phyloP scores from a whole-genome alignment of 2,113 vertebrate genomes.

The Pyxicephalus adspersus region DNA sequence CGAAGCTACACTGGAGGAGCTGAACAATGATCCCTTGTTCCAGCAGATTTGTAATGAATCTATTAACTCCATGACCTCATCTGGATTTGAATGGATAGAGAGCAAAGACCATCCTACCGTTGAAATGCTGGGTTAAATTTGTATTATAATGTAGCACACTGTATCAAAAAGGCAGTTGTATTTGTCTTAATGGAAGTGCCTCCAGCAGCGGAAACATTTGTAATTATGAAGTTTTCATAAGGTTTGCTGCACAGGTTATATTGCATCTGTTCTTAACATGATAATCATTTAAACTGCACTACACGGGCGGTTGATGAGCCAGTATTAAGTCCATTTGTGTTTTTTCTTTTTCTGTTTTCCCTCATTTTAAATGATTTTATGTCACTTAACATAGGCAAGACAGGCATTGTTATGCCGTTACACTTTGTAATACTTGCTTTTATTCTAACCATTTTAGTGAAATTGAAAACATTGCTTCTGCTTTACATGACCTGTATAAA shows the following conservation, averaged over 20 bases:
- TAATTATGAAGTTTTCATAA: constrained; percentile 80
- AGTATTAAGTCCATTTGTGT: constrained; percentile 69
- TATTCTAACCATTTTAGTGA: neutral
- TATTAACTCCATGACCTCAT: constrained; percentile 80
- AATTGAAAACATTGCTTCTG: constrained; percentile 20
- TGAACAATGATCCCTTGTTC: constrained; percentile 93
- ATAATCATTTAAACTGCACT: constrained; percentile 71
- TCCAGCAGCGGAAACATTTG: constrained; percentile 84
- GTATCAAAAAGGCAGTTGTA: constrained; percentile 84
- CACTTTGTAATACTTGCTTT: constrained; percentile 27
- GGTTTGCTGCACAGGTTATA: constrained; percentile 78
- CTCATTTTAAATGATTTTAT: constrained; percentile 60
- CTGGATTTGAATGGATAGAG: constrained; percentile 96
- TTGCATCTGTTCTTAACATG: constrained; percentile 73
- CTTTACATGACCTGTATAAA: constrained; percentile 3
- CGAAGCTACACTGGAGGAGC: constrained; percentile 86
- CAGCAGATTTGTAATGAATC: constrained; percentile 93
- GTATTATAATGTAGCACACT: constrained; percentile 84
- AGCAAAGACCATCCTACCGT: constrained; percentile 97
- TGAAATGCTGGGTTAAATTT: constrained; percentile 93
- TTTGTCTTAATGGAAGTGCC: constrained; percentile 93
- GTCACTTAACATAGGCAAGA: too few relatives aligned
- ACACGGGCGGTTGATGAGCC: constrained; percentile 72
- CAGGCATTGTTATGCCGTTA: constrained; percentile 59
- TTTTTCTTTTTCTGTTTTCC: constrained; percentile 65